These are phyloP conservation scores for Podarcis raffonei DNA, from an alignment of 2,113 vertebrate genomes.

Conservation along the genomic window DNA sequence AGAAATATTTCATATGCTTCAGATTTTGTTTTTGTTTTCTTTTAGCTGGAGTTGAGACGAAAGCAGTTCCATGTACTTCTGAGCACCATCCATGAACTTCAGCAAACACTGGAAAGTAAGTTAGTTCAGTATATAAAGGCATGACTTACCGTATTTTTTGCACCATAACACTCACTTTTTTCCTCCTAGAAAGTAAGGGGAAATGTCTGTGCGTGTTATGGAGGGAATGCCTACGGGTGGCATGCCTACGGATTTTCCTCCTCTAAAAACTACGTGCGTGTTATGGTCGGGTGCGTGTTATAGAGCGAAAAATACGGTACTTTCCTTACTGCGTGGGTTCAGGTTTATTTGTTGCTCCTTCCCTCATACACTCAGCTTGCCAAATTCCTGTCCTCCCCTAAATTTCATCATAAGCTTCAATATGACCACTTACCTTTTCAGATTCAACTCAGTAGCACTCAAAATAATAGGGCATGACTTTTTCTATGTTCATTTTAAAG, in stretches of 20 bases:
- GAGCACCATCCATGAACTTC: conserved; percentile 97
- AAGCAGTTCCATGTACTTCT: conserved; percentile 98
- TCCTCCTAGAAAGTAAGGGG: too few relatives aligned
- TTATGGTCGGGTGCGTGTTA: too few relatives aligned
- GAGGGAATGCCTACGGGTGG: too few relatives aligned
- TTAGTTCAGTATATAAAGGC: conserved; percentile 25
- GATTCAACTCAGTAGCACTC: background rate
- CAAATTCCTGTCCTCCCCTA: background rate
- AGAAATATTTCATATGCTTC: background rate
- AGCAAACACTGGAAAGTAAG: conserved; percentile 98
- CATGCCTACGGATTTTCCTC: too few relatives aligned
- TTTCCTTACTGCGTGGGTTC: background rate
- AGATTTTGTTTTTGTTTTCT: conserved; percentile 33
- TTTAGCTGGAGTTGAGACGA: conserved; percentile 92
- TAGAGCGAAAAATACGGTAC: too few relatives aligned
- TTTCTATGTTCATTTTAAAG: conserved; percentile 11
- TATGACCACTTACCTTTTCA: background rate
- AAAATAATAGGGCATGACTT: background rate
- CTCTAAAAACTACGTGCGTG: too few relatives aligned
- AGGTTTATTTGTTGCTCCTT: background rate
- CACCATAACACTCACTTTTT: too few relatives aligned
- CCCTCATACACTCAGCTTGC: background rate
- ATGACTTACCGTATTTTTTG: too few relatives aligned
- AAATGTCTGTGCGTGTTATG: too few relatives aligned
- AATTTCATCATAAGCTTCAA: background rate